phyloP scores from a whole-genome alignment of 30 jellyfish, hydroid and myxozoan species.

The Aurelia sp. region DNA sequence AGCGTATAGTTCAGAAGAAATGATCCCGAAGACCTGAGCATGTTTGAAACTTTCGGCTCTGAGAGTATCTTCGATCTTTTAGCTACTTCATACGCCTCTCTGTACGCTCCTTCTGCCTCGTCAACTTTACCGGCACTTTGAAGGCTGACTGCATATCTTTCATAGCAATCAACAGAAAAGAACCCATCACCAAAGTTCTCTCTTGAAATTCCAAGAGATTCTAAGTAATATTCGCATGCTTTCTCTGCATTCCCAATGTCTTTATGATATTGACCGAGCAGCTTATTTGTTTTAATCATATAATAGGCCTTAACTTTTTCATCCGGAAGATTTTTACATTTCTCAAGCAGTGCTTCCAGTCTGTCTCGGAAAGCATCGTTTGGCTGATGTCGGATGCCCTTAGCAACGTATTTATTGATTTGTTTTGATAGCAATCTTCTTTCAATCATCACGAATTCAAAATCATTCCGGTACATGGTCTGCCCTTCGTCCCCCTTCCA shows the following conservation, averaged over 20 bases:
- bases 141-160: background rate
- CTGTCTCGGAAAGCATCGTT: background rate
- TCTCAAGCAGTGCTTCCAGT: background rate
- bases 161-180: background rate
- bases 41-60: background rate
- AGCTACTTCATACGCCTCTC: background rate
- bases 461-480: background rate
- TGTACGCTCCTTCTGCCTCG: background rate
- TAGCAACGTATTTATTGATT: background rate
- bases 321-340: background rate
- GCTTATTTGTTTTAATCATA: background rate
- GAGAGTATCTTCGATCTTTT: background rate
- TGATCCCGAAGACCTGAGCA: background rate
- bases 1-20: too few relatives aligned
- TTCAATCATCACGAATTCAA: background rate
- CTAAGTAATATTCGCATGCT: background rate
- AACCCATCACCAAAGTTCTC: background rate
- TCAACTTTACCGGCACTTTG: background rate
- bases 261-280: background rate
- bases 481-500: background rate
- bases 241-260: background rate
- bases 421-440: background rate
- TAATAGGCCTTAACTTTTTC: background rate
- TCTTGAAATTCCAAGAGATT: background rate
- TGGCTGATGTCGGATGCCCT: background rate